phyloP scores from a whole-genome alignment of 2,797 vertebrate species.

The Phrynocephalus vlangalii region DNA sequence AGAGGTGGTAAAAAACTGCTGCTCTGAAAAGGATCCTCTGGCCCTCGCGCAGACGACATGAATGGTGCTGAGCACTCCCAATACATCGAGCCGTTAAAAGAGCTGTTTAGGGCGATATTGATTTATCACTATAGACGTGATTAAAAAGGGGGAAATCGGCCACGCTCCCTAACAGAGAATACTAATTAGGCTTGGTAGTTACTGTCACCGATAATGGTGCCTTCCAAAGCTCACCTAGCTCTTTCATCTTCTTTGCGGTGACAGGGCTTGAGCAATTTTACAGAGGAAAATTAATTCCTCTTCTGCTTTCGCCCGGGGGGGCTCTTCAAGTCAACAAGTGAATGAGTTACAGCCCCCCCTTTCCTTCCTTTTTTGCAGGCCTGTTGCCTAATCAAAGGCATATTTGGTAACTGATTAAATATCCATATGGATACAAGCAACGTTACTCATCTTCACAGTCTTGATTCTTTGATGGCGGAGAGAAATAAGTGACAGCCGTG shows the following conservation, averaged over 20 bases:
- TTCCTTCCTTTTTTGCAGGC: neutral
- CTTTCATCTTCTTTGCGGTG: slow-evolving; percentile 10
- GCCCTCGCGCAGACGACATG: neutral
- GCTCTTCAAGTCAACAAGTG: neutral
- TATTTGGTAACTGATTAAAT: neutral
- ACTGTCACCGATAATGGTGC: neutral
- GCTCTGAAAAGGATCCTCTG: neutral
- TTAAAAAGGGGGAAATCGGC: slow-evolving; percentile 12
- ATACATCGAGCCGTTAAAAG: slow-evolving; percentile 26
- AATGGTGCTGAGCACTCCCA: neutral
- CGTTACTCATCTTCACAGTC: too few relatives aligned
- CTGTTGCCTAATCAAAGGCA: neutral
- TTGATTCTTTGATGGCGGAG: too few relatives aligned
- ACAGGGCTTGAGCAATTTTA: neutral
- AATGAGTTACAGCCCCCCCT: neutral
- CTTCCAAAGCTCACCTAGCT: neutral
- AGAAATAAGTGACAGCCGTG: neutral
- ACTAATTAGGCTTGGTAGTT: slow-evolving; percentile 24
- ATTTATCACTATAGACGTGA: slow-evolving; percentile 38
- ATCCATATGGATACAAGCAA: neutral
- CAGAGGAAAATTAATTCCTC: neutral
- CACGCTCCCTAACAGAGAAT: slow-evolving; percentile 18
- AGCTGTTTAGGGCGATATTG: slow-evolving; percentile 34
- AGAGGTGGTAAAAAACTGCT: neutral
- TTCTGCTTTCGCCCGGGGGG: neutral